Evolutionary conservation across 2,888 invertebrate species (phyloP).

Genomic region (Sepioteuthis lessoniana): DNA sequence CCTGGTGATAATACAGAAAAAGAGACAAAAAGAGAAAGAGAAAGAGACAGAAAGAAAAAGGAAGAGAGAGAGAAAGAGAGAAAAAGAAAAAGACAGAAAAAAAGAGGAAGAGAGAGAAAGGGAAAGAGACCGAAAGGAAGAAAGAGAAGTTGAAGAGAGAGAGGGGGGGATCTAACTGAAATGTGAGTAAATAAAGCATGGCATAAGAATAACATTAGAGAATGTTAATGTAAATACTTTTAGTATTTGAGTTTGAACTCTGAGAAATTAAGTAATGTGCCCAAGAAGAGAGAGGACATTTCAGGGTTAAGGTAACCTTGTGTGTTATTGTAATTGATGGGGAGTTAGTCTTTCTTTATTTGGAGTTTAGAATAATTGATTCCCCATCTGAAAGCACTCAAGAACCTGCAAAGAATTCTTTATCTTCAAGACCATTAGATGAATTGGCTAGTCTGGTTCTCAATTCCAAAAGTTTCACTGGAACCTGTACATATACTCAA

Average conservation of each 20-base stretch:
- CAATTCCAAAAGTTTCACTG: too few species aligned
- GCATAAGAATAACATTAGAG: too few species aligned
- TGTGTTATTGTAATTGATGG: background rate
- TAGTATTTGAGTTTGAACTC: background rate
- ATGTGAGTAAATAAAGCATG: background rate
- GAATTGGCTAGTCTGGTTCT: too few species aligned
- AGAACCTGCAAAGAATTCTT: background rate
- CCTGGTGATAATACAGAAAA: background rate
- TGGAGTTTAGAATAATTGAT: background rate
- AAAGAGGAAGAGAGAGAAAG: too few species aligned
- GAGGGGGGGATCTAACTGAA: background rate
- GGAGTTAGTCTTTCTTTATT: background rate
- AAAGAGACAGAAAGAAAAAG: background rate
- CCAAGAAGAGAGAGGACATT: background rate
- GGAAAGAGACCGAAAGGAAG: too few species aligned
- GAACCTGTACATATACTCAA: too few species aligned
- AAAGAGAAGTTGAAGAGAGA: background rate
- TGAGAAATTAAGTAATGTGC: background rate
- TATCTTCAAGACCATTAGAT: too few species aligned
- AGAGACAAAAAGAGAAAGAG: background rate
- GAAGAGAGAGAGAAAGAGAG: background rate
- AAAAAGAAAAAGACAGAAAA: too few species aligned
- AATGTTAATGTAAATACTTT: too few species aligned
- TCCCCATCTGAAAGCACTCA: background rate
- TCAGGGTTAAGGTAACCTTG: background rate